These are phyloP conservation scores for Blennius ocellaris DNA, from an alignment of 2,113 vertebrate species.

Conservation along the genomic window DNA sequence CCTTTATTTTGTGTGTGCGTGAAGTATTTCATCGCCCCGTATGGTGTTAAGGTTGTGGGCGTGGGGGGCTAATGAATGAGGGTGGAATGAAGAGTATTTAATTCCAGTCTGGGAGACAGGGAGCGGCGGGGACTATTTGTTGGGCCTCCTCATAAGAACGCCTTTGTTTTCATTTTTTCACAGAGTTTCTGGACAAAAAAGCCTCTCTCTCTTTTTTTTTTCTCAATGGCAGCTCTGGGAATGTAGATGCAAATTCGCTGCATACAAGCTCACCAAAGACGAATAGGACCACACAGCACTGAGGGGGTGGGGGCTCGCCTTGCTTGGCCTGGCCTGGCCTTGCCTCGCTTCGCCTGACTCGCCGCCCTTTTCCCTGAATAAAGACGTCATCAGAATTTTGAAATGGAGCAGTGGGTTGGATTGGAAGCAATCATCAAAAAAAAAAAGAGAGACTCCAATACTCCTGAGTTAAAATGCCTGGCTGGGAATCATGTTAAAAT, in stretches of 20 bases:
- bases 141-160: constrained; percentile 66
- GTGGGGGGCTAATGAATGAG: constrained; percentile 67
- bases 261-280: constrained; percentile 52
- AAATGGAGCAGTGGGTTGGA: constrained; percentile 37
- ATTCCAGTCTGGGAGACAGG: constrained; percentile 67
- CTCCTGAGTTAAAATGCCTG: constrained; percentile 62
- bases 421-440: constrained; percentile 67
- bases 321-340: no score
- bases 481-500: constrained; percentile 70
- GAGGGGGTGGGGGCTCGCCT: not conserved
- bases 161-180: constrained; percentile 71
- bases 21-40: constrained; percentile 44
- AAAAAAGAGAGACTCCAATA: constrained; percentile 45
- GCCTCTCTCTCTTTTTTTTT: constrained; percentile 4
- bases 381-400: constrained; percentile 56
- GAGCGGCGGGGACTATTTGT: constrained; percentile 41
- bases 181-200: constrained; percentile 58
- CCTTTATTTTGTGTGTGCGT: constrained; percentile 53
- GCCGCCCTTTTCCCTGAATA: constrained; percentile 34
- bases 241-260: constrained; percentile 67
- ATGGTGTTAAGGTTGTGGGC: constrained; percentile 41
- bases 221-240: constrained; percentile 39
- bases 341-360: not conserved
- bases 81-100: constrained; percentile 72
- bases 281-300: constrained; percentile 53